Conservation (phyloP, 2,797 vertebrate species). For the Dallia pectoralis region DNA sequence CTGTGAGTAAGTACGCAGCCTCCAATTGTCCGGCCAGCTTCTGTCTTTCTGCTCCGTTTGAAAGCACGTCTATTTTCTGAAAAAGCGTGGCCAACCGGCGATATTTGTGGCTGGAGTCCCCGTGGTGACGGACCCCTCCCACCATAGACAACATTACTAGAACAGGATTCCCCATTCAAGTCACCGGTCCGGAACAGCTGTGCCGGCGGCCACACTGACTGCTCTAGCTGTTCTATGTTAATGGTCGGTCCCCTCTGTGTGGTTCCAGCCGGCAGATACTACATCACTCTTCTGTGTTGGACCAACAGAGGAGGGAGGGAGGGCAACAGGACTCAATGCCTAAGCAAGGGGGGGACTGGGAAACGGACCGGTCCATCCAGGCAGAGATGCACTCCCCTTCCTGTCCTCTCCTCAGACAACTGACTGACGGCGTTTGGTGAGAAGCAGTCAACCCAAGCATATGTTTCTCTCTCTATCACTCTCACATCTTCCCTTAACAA, state of each 20-base stretch:
- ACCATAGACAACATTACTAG: slow-evolving; percentile 20
- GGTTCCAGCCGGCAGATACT: slow-evolving; percentile 56
- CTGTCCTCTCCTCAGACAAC: slow-evolving; percentile 41
- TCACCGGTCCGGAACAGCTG: not conserved
- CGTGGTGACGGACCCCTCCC: slow-evolving; percentile 63
- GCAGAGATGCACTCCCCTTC: slow-evolving; percentile 38
- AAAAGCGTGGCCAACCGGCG: slow-evolving; percentile 10
- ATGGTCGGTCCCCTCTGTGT: slow-evolving; percentile 28
- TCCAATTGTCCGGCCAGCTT: slow-evolving; percentile 49
- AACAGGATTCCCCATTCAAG: not conserved
- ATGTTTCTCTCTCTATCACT: not conserved
- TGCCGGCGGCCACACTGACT: not conserved
- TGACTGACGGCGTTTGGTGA: slow-evolving; percentile 48
- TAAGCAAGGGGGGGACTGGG: slow-evolving; percentile 63
- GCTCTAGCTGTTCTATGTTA: not conserved
- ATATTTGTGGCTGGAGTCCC: slow-evolving; percentile 54
- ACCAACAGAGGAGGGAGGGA: slow-evolving; percentile 64
- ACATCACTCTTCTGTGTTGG: slow-evolving; percentile 61
- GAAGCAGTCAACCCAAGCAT: slow-evolving; percentile 48
- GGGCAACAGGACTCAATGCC: slow-evolving; percentile 68
- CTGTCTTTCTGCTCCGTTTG: slow-evolving; percentile 42
- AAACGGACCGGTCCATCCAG: slow-evolving; percentile 69
- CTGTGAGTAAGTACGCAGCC: slow-evolving; percentile 39
- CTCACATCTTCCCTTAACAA: not conserved
- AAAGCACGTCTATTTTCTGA: slow-evolving; percentile 38